Evolutionary conservation across 1,140 invertebrate species (phyloP).

Genomic region (Meloidogyne exigua): DNA sequence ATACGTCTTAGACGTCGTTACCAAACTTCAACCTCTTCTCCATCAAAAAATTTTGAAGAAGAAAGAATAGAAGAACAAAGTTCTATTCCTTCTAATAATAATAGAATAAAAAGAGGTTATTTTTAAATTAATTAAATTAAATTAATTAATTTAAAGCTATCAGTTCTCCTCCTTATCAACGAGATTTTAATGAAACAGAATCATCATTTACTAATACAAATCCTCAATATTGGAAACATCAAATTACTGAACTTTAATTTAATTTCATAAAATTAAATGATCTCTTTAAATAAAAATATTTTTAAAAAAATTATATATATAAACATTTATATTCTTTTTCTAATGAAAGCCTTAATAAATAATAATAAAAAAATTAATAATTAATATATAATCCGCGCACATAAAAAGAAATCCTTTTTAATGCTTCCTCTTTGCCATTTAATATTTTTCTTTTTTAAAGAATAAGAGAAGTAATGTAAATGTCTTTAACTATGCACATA

Average conservation of each 20-base stretch:
- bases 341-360: neutral
- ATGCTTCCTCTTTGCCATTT: neutral
- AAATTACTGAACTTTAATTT: constrained; percentile 5
- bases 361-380: neutral
- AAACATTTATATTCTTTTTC: no score
- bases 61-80: neutral
- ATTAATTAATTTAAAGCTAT: neutral
- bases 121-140: neutral
- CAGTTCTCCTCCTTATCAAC: neutral
- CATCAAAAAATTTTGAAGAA: neutral
- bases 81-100: no score
- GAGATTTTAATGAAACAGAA: neutral
- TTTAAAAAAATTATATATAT: neutral
- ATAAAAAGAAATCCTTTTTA: neutral
- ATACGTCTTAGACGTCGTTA: neutral
- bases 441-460: neutral
- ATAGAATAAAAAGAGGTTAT: no score
- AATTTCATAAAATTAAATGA: neutral
- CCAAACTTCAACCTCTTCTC: neutral
- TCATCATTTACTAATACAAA: neutral
- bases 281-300: neutral
- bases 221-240: neutral
- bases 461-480: no score
- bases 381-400: neutral
- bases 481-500: no score